These are phyloP conservation scores for Xanthostigma xanthostigma DNA, from an alignment of 2,888 invertebrate genomes.

Conservation along the genomic window DNA sequence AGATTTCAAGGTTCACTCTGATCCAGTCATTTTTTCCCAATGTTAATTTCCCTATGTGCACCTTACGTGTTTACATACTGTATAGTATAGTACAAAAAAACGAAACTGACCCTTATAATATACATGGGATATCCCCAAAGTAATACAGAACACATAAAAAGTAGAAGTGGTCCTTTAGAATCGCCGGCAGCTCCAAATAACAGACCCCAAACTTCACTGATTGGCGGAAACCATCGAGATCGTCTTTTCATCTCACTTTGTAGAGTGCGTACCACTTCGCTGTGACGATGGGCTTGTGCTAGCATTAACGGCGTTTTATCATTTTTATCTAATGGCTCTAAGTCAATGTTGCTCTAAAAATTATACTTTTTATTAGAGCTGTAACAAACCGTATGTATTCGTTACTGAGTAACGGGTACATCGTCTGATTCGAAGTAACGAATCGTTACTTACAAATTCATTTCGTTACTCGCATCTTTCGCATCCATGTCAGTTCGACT, in stretches of 20 bases:
- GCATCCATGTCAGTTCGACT: too few relatives aligned
- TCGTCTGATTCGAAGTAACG: too few relatives aligned
- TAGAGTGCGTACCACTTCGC: slow-evolving; percentile 66
- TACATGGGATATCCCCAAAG: slow-evolving; percentile 93
- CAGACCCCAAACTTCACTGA: slow-evolving; percentile 77
- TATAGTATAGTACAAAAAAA: not conserved
- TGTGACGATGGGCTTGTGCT: slow-evolving; percentile 76
- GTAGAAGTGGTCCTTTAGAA: slow-evolving; percentile 72
- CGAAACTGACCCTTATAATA: slow-evolving; percentile 51
- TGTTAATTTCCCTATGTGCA: too few relatives aligned
- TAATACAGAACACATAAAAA: slow-evolving; percentile 73
- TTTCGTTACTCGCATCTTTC: too few relatives aligned
- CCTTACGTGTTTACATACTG: too few relatives aligned
- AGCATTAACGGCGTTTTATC: slow-evolving; percentile 83
- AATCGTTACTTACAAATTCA: too few relatives aligned
- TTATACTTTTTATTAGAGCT: slow-evolving; percentile 3
- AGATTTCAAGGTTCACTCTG: too few relatives aligned
- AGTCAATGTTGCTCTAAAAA: slow-evolving; percentile 62
- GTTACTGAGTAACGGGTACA: too few relatives aligned
- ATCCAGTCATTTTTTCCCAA: too few relatives aligned
- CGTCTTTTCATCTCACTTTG: slow-evolving; percentile 65
- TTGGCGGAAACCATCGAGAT: slow-evolving; percentile 74
- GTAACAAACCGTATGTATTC: too few relatives aligned
- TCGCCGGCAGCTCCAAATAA: slow-evolving; percentile 84
- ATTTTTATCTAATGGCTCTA: slow-evolving; percentile 79